phyloP scores from a whole-genome alignment of 2,888 invertebrate species.

The Ochropleura plecta region DNA sequence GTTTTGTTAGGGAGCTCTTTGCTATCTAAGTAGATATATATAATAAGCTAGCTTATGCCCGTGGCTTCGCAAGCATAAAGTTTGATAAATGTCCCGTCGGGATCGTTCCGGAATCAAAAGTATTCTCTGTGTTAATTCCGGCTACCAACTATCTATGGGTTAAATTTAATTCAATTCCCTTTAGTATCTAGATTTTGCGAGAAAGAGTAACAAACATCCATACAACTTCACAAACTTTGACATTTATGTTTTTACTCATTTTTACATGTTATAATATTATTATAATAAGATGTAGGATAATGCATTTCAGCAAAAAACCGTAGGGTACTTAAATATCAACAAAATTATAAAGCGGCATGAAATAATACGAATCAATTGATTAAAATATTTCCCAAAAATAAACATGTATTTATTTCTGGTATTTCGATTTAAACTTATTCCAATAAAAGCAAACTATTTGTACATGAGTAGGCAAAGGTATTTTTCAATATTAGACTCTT shows the following conservation, averaged over 20 bases:
- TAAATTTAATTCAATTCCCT: no score
- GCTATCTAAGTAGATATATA: not conserved
- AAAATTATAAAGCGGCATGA: not conserved
- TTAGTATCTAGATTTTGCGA: no score
- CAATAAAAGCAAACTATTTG: conserved; percentile 44
- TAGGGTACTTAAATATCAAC: not conserved
- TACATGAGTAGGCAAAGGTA: conserved; percentile 70
- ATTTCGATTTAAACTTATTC: conserved; percentile 23
- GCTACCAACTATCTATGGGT: no score
- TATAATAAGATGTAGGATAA: not conserved
- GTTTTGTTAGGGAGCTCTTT: conserved; percentile 46
- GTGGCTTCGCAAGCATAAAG: no score
- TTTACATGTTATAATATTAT: no score
- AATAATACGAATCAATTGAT: not conserved
- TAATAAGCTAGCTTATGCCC: no score
- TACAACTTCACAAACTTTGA: no score
- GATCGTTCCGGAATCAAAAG: no score
- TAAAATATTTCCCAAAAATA: not conserved
- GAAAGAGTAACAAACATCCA: no score
- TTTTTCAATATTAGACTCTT: conserved; percentile 72
- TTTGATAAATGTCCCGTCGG: no score
- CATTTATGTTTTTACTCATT: no score
- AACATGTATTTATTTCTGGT: conserved; percentile 5
- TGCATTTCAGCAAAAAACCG: conserved; percentile 12
- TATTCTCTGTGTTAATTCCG: no score